Evolutionary conservation across 1,140 invertebrate species (phyloP), one percentile per base, ranked within the genome.

Genomic region (Bathynomus jamesi): DNA sequence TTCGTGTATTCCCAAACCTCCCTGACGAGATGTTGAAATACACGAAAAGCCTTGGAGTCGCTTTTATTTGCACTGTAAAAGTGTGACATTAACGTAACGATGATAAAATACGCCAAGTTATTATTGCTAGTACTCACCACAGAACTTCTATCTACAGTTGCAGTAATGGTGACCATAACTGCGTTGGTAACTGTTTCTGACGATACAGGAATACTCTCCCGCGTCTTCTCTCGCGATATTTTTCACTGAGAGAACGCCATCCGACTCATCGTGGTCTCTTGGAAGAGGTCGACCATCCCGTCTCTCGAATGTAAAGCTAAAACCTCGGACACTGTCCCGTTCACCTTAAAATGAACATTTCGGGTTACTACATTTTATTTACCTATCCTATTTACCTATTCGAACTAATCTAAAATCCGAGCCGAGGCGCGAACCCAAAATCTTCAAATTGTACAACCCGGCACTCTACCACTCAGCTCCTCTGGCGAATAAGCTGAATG

Each of bases 151-250:
- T 83, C 81, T 3, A 89, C 78, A 63, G 83, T 80, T n/a, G 86
- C 83, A 70, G 82, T 84, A 0, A 84, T 83, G 65, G 80, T 82
- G 75, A 80, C 81, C 78, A 79, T 80, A 79, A 77, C 85, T 40
- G 77, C 83, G 8, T 82, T 81, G 7, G 82, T 82, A 24, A 78
- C 71, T 73, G 86, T 84, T 28, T 17, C 86, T 79, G 2, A 87
- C 87, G 29, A 86, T 80, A 80, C 94, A 96, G 30, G 88, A 84
- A 79, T 97, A 97, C 73, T 88, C 85, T 5, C 94, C 94, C 30
- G 87, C 86, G 74, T 89, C 89, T 32, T 87, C 84, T 61, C 85
- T 82, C 63, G 86, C 82, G 0, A 91, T 88, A 28, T 84, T 82
- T 5, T 85, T 83, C 29, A 94, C 88, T 53, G 82, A 85, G 17